These are phyloP conservation scores for Zootermopsis nevadensis DNA, from an alignment of 2,888 invertebrate species.

Conservation along the genomic window DNA sequence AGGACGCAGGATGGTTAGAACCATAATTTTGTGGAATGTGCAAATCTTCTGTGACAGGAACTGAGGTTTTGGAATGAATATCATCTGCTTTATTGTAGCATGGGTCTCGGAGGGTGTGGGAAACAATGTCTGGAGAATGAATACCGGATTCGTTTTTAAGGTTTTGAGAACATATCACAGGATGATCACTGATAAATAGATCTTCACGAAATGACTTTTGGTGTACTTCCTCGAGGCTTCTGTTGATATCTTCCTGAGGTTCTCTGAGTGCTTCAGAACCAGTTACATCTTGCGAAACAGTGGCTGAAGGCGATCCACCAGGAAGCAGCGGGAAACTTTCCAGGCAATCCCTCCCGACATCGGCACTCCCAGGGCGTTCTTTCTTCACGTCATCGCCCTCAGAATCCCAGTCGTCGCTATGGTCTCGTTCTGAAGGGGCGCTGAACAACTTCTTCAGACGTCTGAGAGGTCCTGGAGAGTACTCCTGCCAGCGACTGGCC, in stretches of 20 bases:
- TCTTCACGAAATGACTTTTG: not conserved
- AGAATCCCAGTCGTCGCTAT: conserved; percentile 21
- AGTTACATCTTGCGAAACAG: not conserved
- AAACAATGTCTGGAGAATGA: not conserved
- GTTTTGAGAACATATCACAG: not conserved
- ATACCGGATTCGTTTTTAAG: not conserved
- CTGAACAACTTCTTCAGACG: conserved; percentile 45
- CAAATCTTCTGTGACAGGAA: not conserved
- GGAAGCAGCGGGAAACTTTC: not conserved
- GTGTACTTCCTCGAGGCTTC: not conserved
- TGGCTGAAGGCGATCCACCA: not conserved
- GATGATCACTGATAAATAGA: not conserved
- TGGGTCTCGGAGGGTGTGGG: not conserved
- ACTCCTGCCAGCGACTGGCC: conserved; percentile 32
- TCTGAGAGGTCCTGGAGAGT: conserved; percentile 41
- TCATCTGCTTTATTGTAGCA: not conserved
- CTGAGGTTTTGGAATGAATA: not conserved
- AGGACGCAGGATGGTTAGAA: not conserved
- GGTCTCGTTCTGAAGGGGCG: conserved; percentile 9
- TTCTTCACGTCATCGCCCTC: not conserved
- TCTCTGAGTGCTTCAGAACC: not conserved
- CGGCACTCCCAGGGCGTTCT: not conserved
- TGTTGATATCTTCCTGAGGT: not conserved
- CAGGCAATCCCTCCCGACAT: not conserved
- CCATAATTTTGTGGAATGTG: not conserved